Percentiles rank a stretch among this genome's conserved stretches.
phyloP scores from a whole-genome alignment of 2,113 vertebrate species.

The Oreochromis spilurus region DNA sequence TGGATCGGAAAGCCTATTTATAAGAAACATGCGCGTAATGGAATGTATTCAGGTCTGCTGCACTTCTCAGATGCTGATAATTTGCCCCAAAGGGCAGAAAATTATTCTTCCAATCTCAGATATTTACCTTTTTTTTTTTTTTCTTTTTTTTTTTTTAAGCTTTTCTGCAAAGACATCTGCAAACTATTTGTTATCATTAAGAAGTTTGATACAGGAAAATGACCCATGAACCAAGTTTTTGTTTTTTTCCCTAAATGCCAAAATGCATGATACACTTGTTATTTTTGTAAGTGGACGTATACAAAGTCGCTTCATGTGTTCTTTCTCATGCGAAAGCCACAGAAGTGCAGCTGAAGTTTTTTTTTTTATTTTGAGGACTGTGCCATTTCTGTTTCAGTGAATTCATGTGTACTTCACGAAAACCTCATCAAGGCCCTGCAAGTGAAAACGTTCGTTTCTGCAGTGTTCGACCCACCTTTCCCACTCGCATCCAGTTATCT shows the following conservation, averaged over 20 bases:
- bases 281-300: background rate
- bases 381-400: background rate
- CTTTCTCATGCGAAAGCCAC: background rate
- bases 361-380: background rate
- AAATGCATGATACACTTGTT: background rate
- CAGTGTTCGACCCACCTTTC: background rate
- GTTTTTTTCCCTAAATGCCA: background rate
- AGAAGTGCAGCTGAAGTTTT: background rate
- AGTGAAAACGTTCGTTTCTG: background rate
- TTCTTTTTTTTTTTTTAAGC: background rate
- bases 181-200: background rate
- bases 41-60: conserved; percentile 35
- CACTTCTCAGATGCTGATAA: conserved; percentile 4
- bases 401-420: background rate
- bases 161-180: background rate
- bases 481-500: background rate
- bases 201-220: background rate
- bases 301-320: conserved; percentile 9
- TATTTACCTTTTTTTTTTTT: background rate
- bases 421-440: background rate
- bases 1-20: conserved; percentile 17
- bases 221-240: conserved; percentile 1
- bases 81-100: conserved; percentile 11
- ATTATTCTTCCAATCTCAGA: conserved; percentile 6
- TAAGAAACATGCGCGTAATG: background rate